Percentiles rank a stretch among this genome's conserved stretches.
Evolutionary conservation across 2,888 invertebrate genomes (phyloP).

Genomic region (Platycheirus albimanus): DNA sequence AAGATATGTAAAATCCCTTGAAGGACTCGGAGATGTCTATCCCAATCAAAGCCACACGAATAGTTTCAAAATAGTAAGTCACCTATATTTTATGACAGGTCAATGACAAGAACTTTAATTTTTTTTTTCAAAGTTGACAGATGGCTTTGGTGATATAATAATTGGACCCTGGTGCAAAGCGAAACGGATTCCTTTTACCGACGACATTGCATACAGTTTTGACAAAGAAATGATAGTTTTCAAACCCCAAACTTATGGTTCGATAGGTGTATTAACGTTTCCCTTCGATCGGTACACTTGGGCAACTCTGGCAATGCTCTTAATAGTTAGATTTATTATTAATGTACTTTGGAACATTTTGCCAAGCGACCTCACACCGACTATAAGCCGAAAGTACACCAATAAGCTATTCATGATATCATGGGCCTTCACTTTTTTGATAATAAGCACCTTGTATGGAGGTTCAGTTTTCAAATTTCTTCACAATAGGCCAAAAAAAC

Average conservation of each 20-base stretch:
- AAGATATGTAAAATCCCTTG: background rate
- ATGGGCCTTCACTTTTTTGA: background rate
- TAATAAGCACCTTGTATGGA: background rate
- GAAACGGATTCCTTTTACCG: background rate
- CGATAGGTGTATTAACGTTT: background rate
- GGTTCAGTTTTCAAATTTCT: slow-evolving; percentile 11
- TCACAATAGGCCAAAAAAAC: background rate
- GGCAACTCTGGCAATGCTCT: background rate
- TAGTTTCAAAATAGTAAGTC: slow-evolving; percentile 1
- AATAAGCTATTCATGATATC: background rate
- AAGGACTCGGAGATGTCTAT: background rate
- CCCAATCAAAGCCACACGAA: background rate
- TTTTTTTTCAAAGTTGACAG: background rate
- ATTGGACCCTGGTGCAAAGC: background rate
- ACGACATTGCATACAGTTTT: background rate
- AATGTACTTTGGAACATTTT: background rate
- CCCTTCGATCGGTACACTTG: slow-evolving; percentile 1
- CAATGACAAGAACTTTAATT: background rate
- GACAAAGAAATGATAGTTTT: background rate
- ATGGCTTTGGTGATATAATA: background rate
- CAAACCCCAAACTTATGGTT: background rate
- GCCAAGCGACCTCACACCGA: background rate
- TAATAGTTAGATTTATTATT: background rate
- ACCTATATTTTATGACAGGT: background rate
- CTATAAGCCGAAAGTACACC: no score